Base-by-base conservation (phyloP, 2,888 invertebrate species). In the Epirrita christyi region DNA sequence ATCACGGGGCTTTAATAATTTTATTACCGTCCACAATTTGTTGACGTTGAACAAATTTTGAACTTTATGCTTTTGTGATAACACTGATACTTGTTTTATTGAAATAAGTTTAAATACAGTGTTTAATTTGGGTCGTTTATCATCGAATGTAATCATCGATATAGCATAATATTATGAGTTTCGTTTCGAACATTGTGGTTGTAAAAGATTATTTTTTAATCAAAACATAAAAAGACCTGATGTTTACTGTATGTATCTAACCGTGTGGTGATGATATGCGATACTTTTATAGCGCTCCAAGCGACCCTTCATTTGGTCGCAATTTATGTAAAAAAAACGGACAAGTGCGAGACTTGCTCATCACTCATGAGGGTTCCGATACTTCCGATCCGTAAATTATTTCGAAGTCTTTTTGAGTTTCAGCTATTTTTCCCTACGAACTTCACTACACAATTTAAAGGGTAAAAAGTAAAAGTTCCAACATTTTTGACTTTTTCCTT, bases 1-100 rank as follows among this genome's bases (percentile, higher is more conserved):
- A 68, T 60, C 32, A 36, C 38, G 7, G 37, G 57, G 60, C 52
- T 64, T 59, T 55, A 55, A 58, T 62, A 60, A 64, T 61, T 67
- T 57, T 66, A 64, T 64, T 57, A 63, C 60, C 37, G 46, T 37
- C 34, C 32, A 38, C 49, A 48, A 8, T 61, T 61, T 53, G 36
- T 49, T 55, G 51, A 56, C 37, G 13, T 49, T 42, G 13, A 40
- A 10, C 49, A 2, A 55, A 36, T 50, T 21, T 50, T 52, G 7
- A 52, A 43, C 60, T 53, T 45, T 65, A 59, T 32, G 11, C 11
- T 7, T 4, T 28, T 8, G 52, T 14, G 9, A 53, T 54, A 64
- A 49, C 47, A 34, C 32, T 46, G 15, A 5, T 2, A 28, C 10
- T 3, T 14, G 28, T n/a, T 32, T 36, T 45, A 41, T 48, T 37